Percentiles rank a stretch among this genome's conserved stretches.
Conservation (phyloP, 2,888 invertebrate species). For the Stegophylla sp. region DNA sequence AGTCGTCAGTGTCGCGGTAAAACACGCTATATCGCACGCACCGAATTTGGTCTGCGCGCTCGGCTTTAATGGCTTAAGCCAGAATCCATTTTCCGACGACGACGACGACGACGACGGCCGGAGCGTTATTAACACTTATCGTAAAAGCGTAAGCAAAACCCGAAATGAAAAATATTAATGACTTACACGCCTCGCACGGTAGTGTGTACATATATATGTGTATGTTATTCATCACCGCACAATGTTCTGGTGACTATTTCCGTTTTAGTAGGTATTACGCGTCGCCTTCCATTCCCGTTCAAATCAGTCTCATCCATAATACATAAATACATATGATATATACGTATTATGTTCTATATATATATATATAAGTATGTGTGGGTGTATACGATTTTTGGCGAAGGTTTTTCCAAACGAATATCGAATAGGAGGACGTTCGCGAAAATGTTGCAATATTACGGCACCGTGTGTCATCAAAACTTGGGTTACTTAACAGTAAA, state of each 20-base stretch:
- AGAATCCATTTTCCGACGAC: neutral
- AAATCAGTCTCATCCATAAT: neutral
- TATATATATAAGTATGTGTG: too few relatives aligned
- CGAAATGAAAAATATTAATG: neutral
- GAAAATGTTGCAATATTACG: too few relatives aligned
- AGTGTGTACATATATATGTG: too few relatives aligned
- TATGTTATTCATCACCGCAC: too few relatives aligned
- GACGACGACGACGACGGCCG: too few relatives aligned
- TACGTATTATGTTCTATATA: too few relatives aligned
- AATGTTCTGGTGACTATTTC: neutral
- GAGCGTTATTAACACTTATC: neutral
- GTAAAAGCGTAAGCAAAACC: neutral
- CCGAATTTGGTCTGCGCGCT: neutral
- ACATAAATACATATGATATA: neutral
- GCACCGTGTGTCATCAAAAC: too few relatives aligned
- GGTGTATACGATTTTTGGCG: too few relatives aligned
- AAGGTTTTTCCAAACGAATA: too few relatives aligned
- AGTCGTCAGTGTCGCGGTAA: neutral
- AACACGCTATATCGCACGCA: neutral
- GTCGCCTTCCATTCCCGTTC: neutral
- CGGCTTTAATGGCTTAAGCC: neutral
- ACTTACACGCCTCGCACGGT: neutral
- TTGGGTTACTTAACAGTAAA: too few relatives aligned
- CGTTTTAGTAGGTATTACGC: neutral
- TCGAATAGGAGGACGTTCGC: too few relatives aligned